These are phyloP conservation scores for Drosophila nigrodunni DNA, from an alignment of 1,140 invertebrate genomes.

Conservation along the genomic window DNA sequence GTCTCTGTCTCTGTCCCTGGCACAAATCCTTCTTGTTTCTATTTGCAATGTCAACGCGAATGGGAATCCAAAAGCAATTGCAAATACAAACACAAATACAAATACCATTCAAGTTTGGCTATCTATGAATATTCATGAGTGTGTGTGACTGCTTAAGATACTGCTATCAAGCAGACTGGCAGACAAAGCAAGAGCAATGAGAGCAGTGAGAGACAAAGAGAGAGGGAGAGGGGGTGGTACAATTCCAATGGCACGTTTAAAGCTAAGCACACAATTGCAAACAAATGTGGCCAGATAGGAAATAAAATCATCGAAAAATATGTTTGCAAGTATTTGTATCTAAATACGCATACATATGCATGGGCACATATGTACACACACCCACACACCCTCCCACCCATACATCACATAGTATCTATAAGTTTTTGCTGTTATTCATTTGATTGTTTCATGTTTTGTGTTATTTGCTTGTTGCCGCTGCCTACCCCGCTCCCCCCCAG, in stretches of 20 bases:
- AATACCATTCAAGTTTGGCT: slow-evolving; percentile 34
- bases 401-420: not conserved
- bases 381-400: not conserved
- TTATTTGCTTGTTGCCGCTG: slow-evolving; percentile 8
- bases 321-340: not conserved
- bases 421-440: slow-evolving; percentile 6
- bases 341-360: slow-evolving; percentile 8
- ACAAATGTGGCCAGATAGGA: slow-evolving; percentile 38
- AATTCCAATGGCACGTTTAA: slow-evolving; percentile 56
- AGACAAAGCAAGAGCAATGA: slow-evolving; percentile 41
- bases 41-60: slow-evolving; percentile 69
- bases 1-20: too few species aligned
- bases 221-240: not conserved
- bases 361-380: not conserved
- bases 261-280: slow-evolving; percentile 63
- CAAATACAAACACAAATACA: slow-evolving; percentile 62
- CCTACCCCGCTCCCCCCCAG: not conserved
- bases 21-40: slow-evolving; percentile 40
- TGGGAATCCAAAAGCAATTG: slow-evolving; percentile 61
- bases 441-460: slow-evolving; percentile 8
- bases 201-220: not conserved
- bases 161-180: slow-evolving; percentile 21
- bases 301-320: slow-evolving; percentile 19
- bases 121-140: slow-evolving; percentile 78
- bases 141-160: slow-evolving; percentile 71